Base-by-base conservation (phyloP, 2,113 vertebrate genomes). In the Mesocricetus auratus region DNA sequence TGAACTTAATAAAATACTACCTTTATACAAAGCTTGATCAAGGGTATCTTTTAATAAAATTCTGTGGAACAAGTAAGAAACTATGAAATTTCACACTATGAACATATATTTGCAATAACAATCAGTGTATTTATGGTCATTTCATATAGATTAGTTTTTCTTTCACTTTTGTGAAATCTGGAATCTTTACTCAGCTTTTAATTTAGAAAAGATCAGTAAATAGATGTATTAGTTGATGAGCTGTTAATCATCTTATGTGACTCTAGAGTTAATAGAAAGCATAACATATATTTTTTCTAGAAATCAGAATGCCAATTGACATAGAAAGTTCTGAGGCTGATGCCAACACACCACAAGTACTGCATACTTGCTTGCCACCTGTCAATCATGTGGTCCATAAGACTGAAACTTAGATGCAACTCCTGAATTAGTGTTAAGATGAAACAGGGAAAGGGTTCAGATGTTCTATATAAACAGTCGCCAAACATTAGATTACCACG, bases 1-100 rank as follows among this genome's bases (percentile, higher is more conserved):
- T 97, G 95, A 88, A 89, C 77, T 95, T 98, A 98, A 98, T 98
- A 96, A 97, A 98, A 96, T 92, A 66, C 91, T 98, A 98, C 98
- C 97, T 96, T 97, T 97, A 98, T 98, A 45, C 95, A 98, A 77
- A 33, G 85, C 86, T 91, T 98, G 97, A 98, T 98, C 96, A 97
- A 98, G 97, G 97, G 96, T 96, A 96, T 95, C 88, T 93, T 94
- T 97, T 94, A 92, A 87, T 94, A 94, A 98, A 98, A 96, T 74
- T 90, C 73, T 31, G 78, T 86, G 97, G 92, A 98, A 97, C 60
- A 96, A 98, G 98, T 94, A 93, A 77, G 81, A 64, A 95, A 53
- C 0, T 42, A 53, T 86, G 66, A 91, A 97, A 90, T 85, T 79
- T 82, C 94, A 97, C 90, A 78, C 82, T 95, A 75, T 94, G 94